These are phyloP conservation scores for Hemitrygon akajei DNA, from an alignment of 2,797 vertebrate species.

Conservation along the genomic window DNA sequence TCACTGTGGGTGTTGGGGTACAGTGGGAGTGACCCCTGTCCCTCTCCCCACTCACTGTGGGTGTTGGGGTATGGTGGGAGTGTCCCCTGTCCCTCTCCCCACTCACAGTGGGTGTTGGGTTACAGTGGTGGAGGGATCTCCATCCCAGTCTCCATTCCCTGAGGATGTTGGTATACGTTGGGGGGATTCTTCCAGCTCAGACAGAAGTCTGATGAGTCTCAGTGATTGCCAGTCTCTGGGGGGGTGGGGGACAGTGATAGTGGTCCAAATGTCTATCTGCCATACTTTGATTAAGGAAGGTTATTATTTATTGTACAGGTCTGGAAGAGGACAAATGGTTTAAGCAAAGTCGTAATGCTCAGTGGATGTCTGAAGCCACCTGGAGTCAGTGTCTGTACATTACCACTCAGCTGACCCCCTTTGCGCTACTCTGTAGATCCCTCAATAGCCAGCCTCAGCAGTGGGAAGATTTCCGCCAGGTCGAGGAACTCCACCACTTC, in stretches of 20 bases:
- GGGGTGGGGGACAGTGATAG: not conserved
- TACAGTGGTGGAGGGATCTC: too few relatives aligned
- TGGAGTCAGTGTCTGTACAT: conserved; percentile 55
- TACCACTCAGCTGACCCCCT: conserved; percentile 44
- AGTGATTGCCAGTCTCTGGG: too few relatives aligned
- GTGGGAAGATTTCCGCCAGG: conserved; percentile 48
- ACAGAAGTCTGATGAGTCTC: too few relatives aligned
- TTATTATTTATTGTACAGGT: not conserved
- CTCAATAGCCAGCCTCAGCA: conserved; percentile 46
- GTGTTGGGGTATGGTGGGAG: not conserved
- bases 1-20: too few relatives aligned
- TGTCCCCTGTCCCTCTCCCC: not conserved
- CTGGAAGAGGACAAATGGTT: not conserved
- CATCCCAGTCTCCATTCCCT: too few relatives aligned
- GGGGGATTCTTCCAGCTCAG: too few relatives aligned
- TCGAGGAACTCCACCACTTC: conserved; percentile 44
- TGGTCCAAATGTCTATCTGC: too few relatives aligned
- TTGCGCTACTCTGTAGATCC: conserved; percentile 48
- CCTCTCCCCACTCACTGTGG: too few relatives aligned
- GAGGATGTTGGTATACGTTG: too few relatives aligned
- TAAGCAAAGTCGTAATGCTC: conserved; percentile 27
- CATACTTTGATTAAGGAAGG: not conserved
- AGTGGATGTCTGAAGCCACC: conserved; percentile 46
- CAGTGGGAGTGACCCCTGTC: too few relatives aligned
- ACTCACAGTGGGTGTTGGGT: too few relatives aligned